These are phyloP conservation scores for Suillia variegata DNA, from an alignment of 2,888 invertebrate species.

Conservation along the genomic window DNA sequence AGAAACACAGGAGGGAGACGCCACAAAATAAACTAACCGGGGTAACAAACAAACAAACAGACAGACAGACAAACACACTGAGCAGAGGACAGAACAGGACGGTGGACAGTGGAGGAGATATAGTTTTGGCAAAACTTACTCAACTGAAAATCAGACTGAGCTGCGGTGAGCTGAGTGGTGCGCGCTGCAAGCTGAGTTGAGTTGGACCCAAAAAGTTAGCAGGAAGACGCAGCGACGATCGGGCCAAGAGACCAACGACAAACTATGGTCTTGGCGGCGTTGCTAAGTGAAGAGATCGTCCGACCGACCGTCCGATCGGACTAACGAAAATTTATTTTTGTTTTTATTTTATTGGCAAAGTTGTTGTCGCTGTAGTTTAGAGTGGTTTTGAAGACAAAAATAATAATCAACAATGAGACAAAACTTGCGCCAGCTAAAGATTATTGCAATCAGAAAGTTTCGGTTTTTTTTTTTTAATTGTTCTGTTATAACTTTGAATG, in stretches of 20 bases:
- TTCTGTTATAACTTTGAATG: no score
- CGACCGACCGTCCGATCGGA: constrained; percentile 26
- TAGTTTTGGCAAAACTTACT: no score
- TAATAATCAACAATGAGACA: no score
- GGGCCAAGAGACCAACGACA: constrained; percentile 8
- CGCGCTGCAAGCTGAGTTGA: no score
- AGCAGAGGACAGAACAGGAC: neutral
- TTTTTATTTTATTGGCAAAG: constrained; percentile 16
- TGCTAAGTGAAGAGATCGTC: no score
- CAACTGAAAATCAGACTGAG: no score
- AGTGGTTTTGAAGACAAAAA: no score
- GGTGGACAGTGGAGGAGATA: neutral
- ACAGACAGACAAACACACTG: neutral
- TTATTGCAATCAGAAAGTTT: no score
- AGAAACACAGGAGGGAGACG: neutral
- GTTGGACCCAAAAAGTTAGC: neutral
- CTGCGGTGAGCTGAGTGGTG: neutral
- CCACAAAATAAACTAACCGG: neutral
- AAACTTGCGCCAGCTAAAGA: no score
- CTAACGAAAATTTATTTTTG: constrained; percentile 15
- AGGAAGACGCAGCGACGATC: constrained; percentile 4
- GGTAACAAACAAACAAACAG: no score
- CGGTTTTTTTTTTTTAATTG: no score
- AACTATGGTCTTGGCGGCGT: constrained; percentile 26
- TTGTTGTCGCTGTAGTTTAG: constrained; percentile 9